Base-by-base conservation (phyloP, 2,113 vertebrate species). In the Eleginops maclovinus region DNA sequence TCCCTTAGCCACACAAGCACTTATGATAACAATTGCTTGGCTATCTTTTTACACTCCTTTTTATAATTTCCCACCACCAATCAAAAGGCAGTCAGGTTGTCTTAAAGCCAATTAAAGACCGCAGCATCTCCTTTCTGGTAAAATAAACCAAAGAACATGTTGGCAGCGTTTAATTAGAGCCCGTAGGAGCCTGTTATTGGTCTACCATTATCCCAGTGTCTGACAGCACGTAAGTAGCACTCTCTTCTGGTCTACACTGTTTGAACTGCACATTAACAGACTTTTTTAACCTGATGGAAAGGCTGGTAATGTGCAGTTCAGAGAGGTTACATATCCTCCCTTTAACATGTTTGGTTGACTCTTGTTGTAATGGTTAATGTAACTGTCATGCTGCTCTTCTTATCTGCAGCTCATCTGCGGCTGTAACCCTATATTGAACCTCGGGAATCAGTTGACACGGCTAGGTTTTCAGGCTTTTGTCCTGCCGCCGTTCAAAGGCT, bases 381-480 rank as follows among this genome's bases (percentile, higher is more conserved):
- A 6, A 26, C 9, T 55, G 13, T 61, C 36, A 59, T 16, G 62
- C 3, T 40, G 21, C 36, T 16, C 62, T 66, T 63, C 13, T 50
- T 64, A 77, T 64, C 58, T 53, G 16, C 2, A 49, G 12, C 63
- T 85, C 65, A 69, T 87, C 76, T 62, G 59, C 36, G 73, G 31
- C 46, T 72, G 90, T 83, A 91, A 94, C 79, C 41, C 61, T 62
- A 92, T 87, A 88, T 72, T 56, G 56, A 60, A 40, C 31, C 76
- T 46, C 9, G 46, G 81, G 78, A 84, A 71, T 89, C 72, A 2
- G 66, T 66, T 90, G 77, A 81, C 87, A 24, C 22, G 80, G 88
- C 66, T 91, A 9, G 0, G 47, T 79, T 93, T 91, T 63, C 87
- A 77, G 50, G 79, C 80, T 73, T 87, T 92, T 93, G 74, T 90